Evolutionary conservation across 2,113 vertebrate genomes (phyloP).

Genomic region (Zapus hudsonius): DNA sequence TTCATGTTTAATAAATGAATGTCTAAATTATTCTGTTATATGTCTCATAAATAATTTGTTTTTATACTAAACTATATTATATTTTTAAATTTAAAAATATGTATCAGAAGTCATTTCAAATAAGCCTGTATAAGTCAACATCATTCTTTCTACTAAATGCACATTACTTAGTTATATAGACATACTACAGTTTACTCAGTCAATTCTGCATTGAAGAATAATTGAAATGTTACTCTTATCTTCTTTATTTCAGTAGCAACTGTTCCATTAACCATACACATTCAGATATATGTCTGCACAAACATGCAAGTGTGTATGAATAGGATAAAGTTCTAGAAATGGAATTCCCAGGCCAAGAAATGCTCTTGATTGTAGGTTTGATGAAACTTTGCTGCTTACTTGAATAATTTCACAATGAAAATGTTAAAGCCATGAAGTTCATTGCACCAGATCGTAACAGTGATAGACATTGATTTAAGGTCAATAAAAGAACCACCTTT

Average conservation of each 20-base stretch:
- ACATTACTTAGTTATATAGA: background rate
- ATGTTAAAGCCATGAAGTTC: background rate
- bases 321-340: background rate
- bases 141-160: background rate
- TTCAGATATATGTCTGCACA: background rate
- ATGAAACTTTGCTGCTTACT: background rate
- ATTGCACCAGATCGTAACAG: background rate
- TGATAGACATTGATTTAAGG: constrained; percentile 3
- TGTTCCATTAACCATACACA: background rate
- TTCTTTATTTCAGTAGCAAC: background rate
- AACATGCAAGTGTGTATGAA: background rate
- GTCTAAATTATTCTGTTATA: background rate
- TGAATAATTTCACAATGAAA: constrained; percentile 46
- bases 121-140: background rate
- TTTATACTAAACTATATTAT: background rate
- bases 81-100: constrained; percentile 12
- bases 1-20: background rate
- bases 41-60: background rate
- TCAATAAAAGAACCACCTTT: background rate
- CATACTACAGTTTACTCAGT: background rate
- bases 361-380: background rate
- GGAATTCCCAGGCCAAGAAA: background rate
- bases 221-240: background rate
- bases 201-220: background rate
- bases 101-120: background rate